Base-by-base conservation (phyloP, 2,797 vertebrate genomes). In the Euphonia xanthogaster region DNA sequence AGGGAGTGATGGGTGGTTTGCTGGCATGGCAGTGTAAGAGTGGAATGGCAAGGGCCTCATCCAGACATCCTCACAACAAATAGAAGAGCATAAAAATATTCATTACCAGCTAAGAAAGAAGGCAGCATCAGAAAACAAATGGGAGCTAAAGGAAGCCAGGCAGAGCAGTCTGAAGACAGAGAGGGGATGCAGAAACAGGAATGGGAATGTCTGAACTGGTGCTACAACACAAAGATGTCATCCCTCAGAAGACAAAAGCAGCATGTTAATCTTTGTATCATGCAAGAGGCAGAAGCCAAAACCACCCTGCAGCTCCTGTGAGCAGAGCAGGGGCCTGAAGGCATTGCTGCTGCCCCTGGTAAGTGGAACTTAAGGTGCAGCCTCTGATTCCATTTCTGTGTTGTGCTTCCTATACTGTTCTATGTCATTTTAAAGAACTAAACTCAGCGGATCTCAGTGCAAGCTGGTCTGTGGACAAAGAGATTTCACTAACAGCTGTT, bases 1-100 rank as follows among this genome's bases (percentile, higher is more conserved):
- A 55, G 70, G 74, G 86, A 91, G 76, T 66, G 39, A 96, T 81
- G 90, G 88, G 90, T 84, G 55, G 35, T 33, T 89, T 22, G 1
- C 51, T 93, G 39, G 21, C 53, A 66, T 62, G 95, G 68, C 92
- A 83, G 65, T 12, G 84, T 25, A 75, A 89, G 67, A 95, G 95
- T 22, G 88, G 93, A 96, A 96, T 33, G 54, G 86, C 91, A 92
- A 95, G 93, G 84, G 93, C 70, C 62, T 80, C 72, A 77, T 54
- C 25, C 25, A 68, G 62, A 78, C 20, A 7, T 88, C 76, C 65
- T 83, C 61, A 86, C 47, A 92, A 89, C 42, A 96, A 95, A 95
- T 8, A 74, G 73, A 48, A 47, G 31, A 80, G 72, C 35, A 71
- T 44, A 84, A 88, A 92, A 96, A 83, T 76, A 92, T 33, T 95